Evolutionary conservation across 1,140 invertebrate species (phyloP).

Genomic region (Heliconius melpomene): DNA sequence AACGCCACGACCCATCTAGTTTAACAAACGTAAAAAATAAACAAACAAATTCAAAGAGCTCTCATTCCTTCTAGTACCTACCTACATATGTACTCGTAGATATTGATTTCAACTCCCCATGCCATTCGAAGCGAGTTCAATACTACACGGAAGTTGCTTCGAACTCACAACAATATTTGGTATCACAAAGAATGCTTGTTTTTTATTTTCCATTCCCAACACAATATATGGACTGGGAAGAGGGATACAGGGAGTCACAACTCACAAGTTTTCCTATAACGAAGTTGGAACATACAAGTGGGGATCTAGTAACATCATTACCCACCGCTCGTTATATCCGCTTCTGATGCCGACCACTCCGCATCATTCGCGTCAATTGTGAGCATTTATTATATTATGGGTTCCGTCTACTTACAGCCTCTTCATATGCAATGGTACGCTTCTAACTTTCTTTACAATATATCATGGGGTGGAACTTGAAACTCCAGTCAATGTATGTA

Average conservation of each 20-base stretch:
- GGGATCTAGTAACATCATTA: constrained; percentile 31
- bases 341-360: constrained; percentile 30
- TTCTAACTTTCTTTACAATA: background rate
- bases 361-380: constrained; percentile 26
- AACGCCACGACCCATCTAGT: background rate
- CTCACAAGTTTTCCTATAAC: constrained; percentile 33
- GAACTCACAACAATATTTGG: constrained; percentile 19
- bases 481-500: background rate
- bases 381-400: constrained; percentile 29
- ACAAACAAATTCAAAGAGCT: background rate
- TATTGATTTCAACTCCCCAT: background rate
- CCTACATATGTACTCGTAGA: background rate
- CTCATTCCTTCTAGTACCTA: background rate
- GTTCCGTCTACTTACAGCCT: constrained; percentile 11
- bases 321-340: constrained; percentile 24
- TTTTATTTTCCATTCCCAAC: constrained; percentile 17
- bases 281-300: constrained; percentile 31
- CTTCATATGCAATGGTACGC: constrained; percentile 7
- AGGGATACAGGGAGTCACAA: constrained; percentile 20
- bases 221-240: constrained; percentile 25
- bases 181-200: constrained; percentile 18
- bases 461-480: background rate
- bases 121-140: constrained; percentile 13
- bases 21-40: background rate
- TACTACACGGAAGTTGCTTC: constrained; percentile 3